phyloP scores from a whole-genome alignment of 2,113 vertebrate species.

The Antidorcas marsupialis region DNA sequence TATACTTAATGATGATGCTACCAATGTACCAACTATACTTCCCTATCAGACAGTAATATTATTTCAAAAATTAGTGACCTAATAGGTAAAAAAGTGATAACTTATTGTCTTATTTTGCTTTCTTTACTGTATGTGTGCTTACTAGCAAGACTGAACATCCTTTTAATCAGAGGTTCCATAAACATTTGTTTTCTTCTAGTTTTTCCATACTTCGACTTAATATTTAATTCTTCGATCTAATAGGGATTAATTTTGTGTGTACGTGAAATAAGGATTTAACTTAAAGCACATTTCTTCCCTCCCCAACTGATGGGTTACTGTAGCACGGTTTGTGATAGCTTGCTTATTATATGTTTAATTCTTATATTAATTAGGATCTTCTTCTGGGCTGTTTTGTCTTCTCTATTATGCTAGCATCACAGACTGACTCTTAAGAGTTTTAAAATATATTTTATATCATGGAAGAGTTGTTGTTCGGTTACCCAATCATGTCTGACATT shows the following conservation, averaged over 20 bases:
- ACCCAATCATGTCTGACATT: not conserved
- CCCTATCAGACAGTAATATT: not conserved
- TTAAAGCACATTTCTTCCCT: not conserved
- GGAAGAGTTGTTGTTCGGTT: not conserved
- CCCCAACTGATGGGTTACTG: not conserved
- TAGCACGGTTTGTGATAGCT: not conserved
- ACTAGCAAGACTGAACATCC: not conserved
- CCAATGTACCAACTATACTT: not conserved
- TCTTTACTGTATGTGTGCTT: not conserved
- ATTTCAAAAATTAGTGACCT: conserved; percentile 6
- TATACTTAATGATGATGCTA: not conserved
- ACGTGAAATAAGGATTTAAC: not conserved
- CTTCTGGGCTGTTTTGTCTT: not conserved
- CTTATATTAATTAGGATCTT: not conserved
- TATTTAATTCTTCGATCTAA: conserved; percentile 15
- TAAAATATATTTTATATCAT: conserved; percentile 3
- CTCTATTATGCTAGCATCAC: not conserved
- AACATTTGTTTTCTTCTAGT: conserved; percentile 27
- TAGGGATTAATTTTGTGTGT: not conserved
- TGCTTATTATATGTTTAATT: not conserved
- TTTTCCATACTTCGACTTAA: conserved; percentile 10
- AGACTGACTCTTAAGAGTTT: not conserved
- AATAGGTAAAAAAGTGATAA: not conserved
- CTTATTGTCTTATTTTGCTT: conserved; percentile 1
- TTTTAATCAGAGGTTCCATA: conserved; percentile 12